Evolutionary conservation across 2,797 vertebrate species (phyloP).

Genomic region (Aulostomus chinensis): DNA sequence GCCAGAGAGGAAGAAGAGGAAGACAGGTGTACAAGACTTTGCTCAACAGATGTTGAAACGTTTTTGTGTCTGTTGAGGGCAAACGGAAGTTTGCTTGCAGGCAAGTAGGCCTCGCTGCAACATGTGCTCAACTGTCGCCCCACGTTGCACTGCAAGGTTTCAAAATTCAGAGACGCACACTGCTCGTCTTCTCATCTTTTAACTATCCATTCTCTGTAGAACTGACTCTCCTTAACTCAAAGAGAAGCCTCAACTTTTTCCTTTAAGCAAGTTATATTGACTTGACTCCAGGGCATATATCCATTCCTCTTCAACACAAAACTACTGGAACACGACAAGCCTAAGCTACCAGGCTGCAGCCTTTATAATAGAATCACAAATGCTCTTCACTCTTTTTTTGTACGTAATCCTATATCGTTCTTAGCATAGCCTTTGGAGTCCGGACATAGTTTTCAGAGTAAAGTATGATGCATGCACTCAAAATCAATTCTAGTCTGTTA

Average conservation of each 20-base stretch:
- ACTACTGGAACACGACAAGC: not conserved
- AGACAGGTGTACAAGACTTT: conserved; percentile 76
- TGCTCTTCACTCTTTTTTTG: conserved; percentile 14
- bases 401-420: conserved; percentile 49
- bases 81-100: conserved; percentile 71
- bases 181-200: conserved; percentile 13
- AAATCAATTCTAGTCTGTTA: conserved; percentile 72
- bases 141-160: conserved; percentile 23
- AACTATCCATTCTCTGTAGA: not conserved
- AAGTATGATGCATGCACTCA: conserved; percentile 42
- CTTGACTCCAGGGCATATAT: conserved; percentile 7
- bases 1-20: conserved; percentile 74
- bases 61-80: conserved; percentile 68
- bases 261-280: conserved; percentile 7
- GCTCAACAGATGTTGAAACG: conserved; percentile 79
- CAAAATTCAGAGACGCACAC: conserved; percentile 41
- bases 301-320: not conserved
- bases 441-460: conserved; percentile 48
- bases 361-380: conserved; percentile 15
- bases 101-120: conserved; percentile 50
- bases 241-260: not conserved
- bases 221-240: conserved; percentile 3
- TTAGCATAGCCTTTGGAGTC: conserved; percentile 34
- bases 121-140: conserved; percentile 65
- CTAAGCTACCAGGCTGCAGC: conserved; percentile 10